Evolutionary conservation across 2,113 vertebrate species (phyloP), one percentile per base, ranked within the genome.

Genomic region (Mustela lutreola): DNA sequence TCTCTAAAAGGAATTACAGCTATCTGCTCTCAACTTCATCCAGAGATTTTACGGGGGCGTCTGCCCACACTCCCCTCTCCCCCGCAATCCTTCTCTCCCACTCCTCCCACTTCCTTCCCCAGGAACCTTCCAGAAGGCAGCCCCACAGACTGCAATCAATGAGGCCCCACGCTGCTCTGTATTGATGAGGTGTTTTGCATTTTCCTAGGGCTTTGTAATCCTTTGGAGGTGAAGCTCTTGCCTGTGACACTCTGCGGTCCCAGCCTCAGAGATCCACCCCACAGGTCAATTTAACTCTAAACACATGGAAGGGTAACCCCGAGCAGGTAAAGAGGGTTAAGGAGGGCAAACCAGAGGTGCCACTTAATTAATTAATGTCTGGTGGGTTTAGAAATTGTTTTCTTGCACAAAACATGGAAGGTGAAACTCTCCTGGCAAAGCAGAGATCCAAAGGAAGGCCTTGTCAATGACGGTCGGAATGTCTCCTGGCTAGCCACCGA

Each of bases 311-410:
- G 21, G 56, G 42, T 4, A 18, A 71, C 1, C 3, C 5, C 6
- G 4, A 76, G 65, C 26, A 53, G 65, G 14, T 48, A 60, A 58
- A n/a, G n/a, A 56, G 8, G 18, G 53, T 36, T 73, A 60, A 89
- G 75, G 42, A 60, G 19, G 75, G 36, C 11, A 83, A 87, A 39
- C 39, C 19, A 56, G 21, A 67, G 50, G 50, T 15, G n/a, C 7
- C 58, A 63, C 42, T 93, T 53, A 63, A 86, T 94, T 97, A 89
- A 96, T 48, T 97, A 89, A 96, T 48, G 87, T 95, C 83, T 85
- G 39, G 65, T 67, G 91, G 84, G 24, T 53, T 81, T 87, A 39
- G 89, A 96, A 71, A 53, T 11, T 16, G 31, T 50, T 78, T n/a
- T 73, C 81, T 79, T 82, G 79, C 19, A 62, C 24, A 53, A 92